Evolutionary conservation across 2,113 vertebrate species (phyloP).

Genomic region (Dendropsophus ebraccatus): DNA sequence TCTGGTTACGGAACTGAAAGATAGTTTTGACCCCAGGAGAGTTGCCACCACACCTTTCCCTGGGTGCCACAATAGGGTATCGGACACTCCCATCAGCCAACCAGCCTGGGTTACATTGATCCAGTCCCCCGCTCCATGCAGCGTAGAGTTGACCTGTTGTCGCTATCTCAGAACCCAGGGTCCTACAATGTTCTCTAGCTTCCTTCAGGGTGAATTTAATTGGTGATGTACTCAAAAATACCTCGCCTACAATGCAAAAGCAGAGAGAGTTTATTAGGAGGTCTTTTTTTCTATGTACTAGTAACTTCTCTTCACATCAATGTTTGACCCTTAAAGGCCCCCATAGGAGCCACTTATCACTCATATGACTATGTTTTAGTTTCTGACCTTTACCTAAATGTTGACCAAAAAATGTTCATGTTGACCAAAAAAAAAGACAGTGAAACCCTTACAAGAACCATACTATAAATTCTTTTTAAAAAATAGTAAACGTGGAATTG

Average conservation of each 20-base stretch:
- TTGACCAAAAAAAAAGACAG: too few species aligned
- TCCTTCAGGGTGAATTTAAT: conserved; percentile 82
- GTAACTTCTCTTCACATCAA: too few species aligned
- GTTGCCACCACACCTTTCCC: conserved; percentile 86
- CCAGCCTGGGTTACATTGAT: conserved; percentile 92
- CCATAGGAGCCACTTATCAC: too few species aligned
- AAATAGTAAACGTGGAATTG: too few species aligned
- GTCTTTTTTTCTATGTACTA: background rate
- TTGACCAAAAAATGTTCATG: too few species aligned
- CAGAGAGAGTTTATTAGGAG: background rate
- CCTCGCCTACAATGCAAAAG: conserved; percentile 74
- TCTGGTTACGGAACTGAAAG: conserved; percentile 91
- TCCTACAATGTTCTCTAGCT: conserved; percentile 77
- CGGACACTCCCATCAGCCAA: conserved; percentile 90
- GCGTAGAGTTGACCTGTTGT: conserved; percentile 87
- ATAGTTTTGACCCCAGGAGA: conserved; percentile 88
- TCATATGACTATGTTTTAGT: background rate
- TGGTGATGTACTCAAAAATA: conserved; percentile 78
- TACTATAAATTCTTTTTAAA: background rate
- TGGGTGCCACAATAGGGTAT: conserved; percentile 86
- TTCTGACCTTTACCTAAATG: too few species aligned
- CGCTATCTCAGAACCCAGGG: conserved; percentile 77
- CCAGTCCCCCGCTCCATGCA: conserved; percentile 86
- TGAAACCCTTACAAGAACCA: too few species aligned
- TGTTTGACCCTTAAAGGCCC: too few species aligned